A percentile compares a stretch with the other conserved stretches of the same genome.
Conservation (phyloP, 2,797 vertebrate genomes). For the Hypotaenidia philippensis region DNA sequence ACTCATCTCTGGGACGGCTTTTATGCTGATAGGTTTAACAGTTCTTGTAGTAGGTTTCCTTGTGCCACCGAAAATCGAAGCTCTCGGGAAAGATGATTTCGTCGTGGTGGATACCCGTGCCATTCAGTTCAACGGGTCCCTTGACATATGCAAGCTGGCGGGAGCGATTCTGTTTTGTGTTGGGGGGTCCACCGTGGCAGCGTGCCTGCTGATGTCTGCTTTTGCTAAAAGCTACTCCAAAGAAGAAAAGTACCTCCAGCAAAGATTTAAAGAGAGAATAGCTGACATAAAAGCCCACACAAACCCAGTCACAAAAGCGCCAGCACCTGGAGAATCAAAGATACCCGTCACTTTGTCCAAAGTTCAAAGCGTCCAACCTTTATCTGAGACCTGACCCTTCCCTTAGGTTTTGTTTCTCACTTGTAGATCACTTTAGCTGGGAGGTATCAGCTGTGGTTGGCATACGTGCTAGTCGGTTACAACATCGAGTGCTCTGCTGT, state of each 20-base stretch:
- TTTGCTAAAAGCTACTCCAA: conserved; percentile 94
- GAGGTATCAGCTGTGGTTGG: conserved; percentile 53
- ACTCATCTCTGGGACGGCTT: conserved; percentile 90
- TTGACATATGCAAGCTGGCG: conserved; percentile 93
- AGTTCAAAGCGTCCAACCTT: conserved; percentile 95
- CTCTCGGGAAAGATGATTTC: conserved; percentile 93
- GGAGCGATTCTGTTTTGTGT: conserved; percentile 94
- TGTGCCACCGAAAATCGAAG: conserved; percentile 91
- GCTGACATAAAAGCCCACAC: conserved; percentile 89
- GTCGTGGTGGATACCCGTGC: conserved; percentile 88
- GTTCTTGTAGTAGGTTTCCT: conserved; percentile 93
- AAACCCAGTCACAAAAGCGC: conserved; percentile 90
- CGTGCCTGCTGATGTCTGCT: conserved; percentile 91
- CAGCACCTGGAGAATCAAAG: conserved; percentile 90
- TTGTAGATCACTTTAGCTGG: conserved; percentile 30
- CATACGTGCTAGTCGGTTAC: conserved; percentile 18
- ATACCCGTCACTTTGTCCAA: conserved; percentile 95
- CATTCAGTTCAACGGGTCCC: conserved; percentile 90
- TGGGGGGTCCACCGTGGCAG: conserved; percentile 90
- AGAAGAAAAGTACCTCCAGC: conserved; percentile 93
- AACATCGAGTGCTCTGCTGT: background rate
- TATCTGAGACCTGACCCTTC: conserved; percentile 88
- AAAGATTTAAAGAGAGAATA: conserved; percentile 94
- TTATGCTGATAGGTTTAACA: conserved; percentile 90
- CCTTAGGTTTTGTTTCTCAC: conserved; percentile 39